Evolutionary conservation across 1,140 invertebrate genomes (phyloP).

Genomic region (Stegodyphus dumicola): DNA sequence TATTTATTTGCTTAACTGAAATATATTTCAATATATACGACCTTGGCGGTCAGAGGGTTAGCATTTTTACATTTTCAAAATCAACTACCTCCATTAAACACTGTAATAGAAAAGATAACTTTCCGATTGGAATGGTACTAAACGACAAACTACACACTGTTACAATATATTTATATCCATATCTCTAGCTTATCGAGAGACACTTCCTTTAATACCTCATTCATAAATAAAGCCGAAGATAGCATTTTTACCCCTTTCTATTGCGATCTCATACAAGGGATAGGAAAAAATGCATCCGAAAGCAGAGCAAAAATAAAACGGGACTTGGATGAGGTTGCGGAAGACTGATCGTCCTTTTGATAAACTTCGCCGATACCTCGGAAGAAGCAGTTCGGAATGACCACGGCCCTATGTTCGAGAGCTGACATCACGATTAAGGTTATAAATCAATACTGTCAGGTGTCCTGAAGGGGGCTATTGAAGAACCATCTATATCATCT

Average conservation of each 20-base stretch:
- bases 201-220: too few relatives aligned
- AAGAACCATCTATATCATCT: slow-evolving; percentile 54
- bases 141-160: too few relatives aligned
- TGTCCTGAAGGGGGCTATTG: slow-evolving; percentile 47
- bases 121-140: too few relatives aligned
- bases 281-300: background rate
- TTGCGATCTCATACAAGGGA: background rate
- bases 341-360: slow-evolving; percentile 58
- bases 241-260: slow-evolving; percentile 4
- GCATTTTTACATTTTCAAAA: too few relatives aligned
- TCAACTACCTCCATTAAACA: too few relatives aligned
- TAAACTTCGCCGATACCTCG: slow-evolving; percentile 46
- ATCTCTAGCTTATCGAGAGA: too few relatives aligned
- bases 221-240: background rate
- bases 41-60: too few relatives aligned
- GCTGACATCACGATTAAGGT: slow-evolving; percentile 51
- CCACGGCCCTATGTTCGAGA: slow-evolving; percentile 41
- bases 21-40: too few relatives aligned
- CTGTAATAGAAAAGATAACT: too few relatives aligned
- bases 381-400: slow-evolving; percentile 16
- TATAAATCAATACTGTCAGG: slow-evolving; percentile 60
- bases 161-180: too few relatives aligned
- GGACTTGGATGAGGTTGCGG: slow-evolving; percentile 9
- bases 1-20: too few relatives aligned
- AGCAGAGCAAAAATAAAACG: slow-evolving; percentile 3